A percentile compares a stretch with the other conserved stretches of the same genome.
These are phyloP conservation scores for Diarsia brunnea DNA, from an alignment of 2,888 invertebrate species.

Conservation along the genomic window DNA sequence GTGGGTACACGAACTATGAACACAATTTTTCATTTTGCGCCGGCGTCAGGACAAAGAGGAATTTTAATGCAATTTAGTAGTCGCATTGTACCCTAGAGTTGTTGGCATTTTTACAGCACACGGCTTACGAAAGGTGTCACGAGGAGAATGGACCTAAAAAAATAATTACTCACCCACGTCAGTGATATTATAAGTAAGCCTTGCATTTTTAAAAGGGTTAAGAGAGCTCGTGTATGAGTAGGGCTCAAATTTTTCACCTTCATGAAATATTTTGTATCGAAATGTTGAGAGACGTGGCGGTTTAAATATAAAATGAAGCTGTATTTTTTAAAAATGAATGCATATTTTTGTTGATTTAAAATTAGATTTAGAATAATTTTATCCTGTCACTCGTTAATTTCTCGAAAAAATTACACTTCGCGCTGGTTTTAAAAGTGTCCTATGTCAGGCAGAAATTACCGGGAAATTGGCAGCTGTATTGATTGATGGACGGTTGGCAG, in stretches of 20 bases:
- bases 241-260: slow-evolving; percentile 9
- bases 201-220: slow-evolving; percentile 56
- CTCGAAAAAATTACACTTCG: background rate
- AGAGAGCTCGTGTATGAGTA: slow-evolving; percentile 20
- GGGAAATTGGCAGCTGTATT: background rate
- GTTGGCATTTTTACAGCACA: slow-evolving; percentile 72
- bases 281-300: slow-evolving; percentile 23
- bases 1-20: slow-evolving; percentile 64
- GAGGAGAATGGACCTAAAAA: slow-evolving; percentile 69
- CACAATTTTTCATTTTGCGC: slow-evolving; percentile 78
- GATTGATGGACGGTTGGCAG: background rate
- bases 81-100: slow-evolving; percentile 70
- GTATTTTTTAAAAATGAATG: background rate
- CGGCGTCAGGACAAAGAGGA: slow-evolving; percentile 75
- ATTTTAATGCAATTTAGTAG: slow-evolving; percentile 84
- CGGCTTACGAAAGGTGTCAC: slow-evolving; percentile 74
- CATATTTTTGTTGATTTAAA: background rate
- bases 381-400: slow-evolving; percentile 2
- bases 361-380: background rate
- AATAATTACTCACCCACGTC: slow-evolving; percentile 66
- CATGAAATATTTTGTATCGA: slow-evolving; percentile 46
- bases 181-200: slow-evolving; percentile 55
- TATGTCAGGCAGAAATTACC: background rate
- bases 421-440: background rate
- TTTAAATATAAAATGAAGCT: slow-evolving; percentile 15